A percentile compares a stretch with the other conserved stretches of the same genome.
phyloP scores from a whole-genome alignment of 2,797 vertebrate genomes.

The Ctenochaetus hawaiiensis region DNA sequence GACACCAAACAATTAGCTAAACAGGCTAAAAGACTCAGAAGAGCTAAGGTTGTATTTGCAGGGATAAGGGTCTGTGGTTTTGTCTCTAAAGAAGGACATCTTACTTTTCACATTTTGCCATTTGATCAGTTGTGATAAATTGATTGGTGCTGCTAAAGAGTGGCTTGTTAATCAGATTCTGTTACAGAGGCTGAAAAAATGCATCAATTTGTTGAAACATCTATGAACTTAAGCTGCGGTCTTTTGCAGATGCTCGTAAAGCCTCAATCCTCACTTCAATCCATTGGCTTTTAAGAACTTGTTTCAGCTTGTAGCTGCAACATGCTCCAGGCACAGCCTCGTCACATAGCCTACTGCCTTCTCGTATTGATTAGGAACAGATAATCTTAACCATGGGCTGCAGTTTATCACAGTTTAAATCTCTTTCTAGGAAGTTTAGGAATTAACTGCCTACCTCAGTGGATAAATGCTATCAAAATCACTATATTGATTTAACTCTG shows the following conservation, averaged over 20 bases:
- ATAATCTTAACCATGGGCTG: constrained; percentile 48
- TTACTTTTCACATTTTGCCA: background rate
- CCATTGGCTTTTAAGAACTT: constrained; percentile 4
- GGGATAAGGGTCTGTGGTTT: background rate
- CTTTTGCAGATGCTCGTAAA: constrained; percentile 12
- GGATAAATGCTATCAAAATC: constrained; percentile 47
- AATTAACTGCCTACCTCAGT: constrained; percentile 50
- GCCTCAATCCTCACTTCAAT: constrained; percentile 32
- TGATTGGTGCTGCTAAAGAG: background rate
- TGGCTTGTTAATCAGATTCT: background rate
- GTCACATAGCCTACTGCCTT: constrained; percentile 6
- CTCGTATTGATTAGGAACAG: constrained; percentile 32
- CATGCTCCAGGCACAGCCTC: constrained; percentile 21
- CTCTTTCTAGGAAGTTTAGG: constrained; percentile 44
- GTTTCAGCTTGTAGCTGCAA: constrained; percentile 16
- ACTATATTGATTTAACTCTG: constrained; percentile 37
- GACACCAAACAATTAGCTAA: background rate
- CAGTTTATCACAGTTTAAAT: constrained; percentile 47
- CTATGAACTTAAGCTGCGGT: background rate
- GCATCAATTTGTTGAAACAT: constrained; percentile 1
- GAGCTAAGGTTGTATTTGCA: background rate
- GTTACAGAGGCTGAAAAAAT: background rate
- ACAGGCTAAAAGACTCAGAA: background rate
- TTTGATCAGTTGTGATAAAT: background rate
- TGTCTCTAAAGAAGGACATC: background rate